Percentiles rank a stretch among this genome's conserved stretches.
Evolutionary conservation across 2,888 invertebrate species (phyloP).

Genomic region (Brenthis hecate): DNA sequence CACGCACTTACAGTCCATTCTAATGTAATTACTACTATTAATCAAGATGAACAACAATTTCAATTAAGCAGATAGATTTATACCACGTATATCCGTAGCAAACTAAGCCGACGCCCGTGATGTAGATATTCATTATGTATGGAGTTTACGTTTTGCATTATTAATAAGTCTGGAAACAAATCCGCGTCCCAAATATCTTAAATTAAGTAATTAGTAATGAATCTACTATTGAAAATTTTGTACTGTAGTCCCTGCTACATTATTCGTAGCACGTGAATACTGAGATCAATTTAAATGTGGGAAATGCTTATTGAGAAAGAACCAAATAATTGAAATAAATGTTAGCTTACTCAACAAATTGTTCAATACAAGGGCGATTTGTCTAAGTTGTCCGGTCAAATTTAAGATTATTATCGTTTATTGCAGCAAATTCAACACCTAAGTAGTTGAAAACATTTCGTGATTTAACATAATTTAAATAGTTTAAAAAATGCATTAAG

Average conservation of each 20-base stretch:
- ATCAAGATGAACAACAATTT: conserved; percentile 55
- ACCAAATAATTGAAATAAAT: conserved; percentile 80
- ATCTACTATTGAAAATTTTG: conserved; percentile 1
- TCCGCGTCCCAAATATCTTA: conserved; percentile 37
- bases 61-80: conserved; percentile 37
- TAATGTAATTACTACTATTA: conserved; percentile 62
- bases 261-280: conserved; percentile 64
- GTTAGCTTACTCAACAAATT: conserved; percentile 80
- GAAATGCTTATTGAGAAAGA: conserved; percentile 65
- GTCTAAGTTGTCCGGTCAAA: conserved; percentile 71
- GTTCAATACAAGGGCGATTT: conserved; percentile 80
- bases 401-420: conserved; percentile 53
- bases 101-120: conserved; percentile 26
- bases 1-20: conserved; percentile 59
- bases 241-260: conserved; percentile 9
- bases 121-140: conserved; percentile 31
- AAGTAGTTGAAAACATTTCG: neutral
- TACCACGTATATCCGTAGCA: conserved; percentile 19
- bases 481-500: too few species aligned
- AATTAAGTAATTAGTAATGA: conserved; percentile 32
- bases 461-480: too few species aligned
- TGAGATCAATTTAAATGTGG: conserved; percentile 51
- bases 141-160: conserved; percentile 25
- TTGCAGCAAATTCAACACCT: conserved; percentile 29
- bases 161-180: conserved; percentile 22